Base-by-base conservation (phyloP, 2,888 invertebrate genomes). In the Cryptocheilus praepositus region DNA sequence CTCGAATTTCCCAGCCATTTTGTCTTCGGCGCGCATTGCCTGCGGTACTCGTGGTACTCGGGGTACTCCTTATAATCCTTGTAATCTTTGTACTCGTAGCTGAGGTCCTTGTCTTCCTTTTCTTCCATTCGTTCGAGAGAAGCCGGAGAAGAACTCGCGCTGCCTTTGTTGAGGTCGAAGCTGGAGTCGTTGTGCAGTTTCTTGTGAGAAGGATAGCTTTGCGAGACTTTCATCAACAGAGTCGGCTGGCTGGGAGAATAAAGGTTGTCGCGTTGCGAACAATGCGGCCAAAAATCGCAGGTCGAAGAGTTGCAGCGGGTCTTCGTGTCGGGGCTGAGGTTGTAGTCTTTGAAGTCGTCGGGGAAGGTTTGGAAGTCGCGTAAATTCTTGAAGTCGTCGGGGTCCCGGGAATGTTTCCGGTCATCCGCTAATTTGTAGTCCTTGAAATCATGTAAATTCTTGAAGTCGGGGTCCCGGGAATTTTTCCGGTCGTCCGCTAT, bases 221-320 rank as follows among this genome's bases (percentile, higher is more conserved):
- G 91, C 0, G 91, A 91, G 1, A 89, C 80, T 55, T 90, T 87
- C 90, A 91, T 91, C 54, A 81, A 82, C 36, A 84, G 77, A 0
- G 85, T 81, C 3, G 71, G 76, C 7, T 86, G 86, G 61, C 74
- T 81, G 8, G 88, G 83, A 1, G 85, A 85, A 57, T 85, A 86
- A 25, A 85, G 68, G 19, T 83, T 86, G 46, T 90, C 90, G 19
- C 90, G 85, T 71, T 91, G 91, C 0, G 90, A 89, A 77, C 91
- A 91, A 64, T 91, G 91, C 16, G 93, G 92, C 93, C 93, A 93
- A 86, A 92, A 93, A 77, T 92, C 91, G 81, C 92, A 92, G 13
- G 91, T 90, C 70, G 89, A 90, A 58, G 90, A 89, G 79, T 89
- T 91, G 83, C 91, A 92, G 44, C 90, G 88, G 60, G 87, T 81